These are phyloP conservation scores for Campoplex nolae DNA, from an alignment of 2,888 invertebrate genomes.

Conservation along the genomic window DNA sequence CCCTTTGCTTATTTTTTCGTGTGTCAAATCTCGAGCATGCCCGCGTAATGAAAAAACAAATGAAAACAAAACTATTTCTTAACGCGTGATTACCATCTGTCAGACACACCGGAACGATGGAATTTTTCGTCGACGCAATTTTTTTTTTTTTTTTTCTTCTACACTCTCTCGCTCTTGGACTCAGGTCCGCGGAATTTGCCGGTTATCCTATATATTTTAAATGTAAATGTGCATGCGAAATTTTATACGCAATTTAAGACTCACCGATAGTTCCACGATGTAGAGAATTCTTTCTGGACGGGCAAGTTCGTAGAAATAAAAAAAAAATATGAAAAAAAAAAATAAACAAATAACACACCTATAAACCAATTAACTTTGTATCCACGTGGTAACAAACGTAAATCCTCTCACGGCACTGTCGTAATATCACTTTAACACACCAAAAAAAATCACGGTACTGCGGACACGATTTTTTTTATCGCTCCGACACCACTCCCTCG, in stretches of 20 bases:
- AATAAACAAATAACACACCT: conserved; percentile 11
- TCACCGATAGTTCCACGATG: conserved; percentile 33
- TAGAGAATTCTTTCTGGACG: neutral
- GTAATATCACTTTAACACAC: conserved; percentile 21
- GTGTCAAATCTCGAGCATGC: conserved; percentile 27
- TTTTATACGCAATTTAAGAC: neutral
- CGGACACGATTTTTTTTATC: conserved; percentile 10
- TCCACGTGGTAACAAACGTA: conserved; percentile 43
- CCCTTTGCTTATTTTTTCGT: conserved; percentile 18
- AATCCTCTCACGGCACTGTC: conserved; percentile 17
- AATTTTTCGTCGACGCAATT: conserved; percentile 12
- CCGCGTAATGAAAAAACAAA: neutral
- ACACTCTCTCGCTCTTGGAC: neutral
- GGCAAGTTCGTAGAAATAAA: neutral
- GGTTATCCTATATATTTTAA: neutral
- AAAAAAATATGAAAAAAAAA: neutral
- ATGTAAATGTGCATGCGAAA: neutral
- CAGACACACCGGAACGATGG: conserved; percentile 26
- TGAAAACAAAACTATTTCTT: neutral
- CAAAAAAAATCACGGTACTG: conserved; percentile 20
- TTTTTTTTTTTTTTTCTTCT: neutral
- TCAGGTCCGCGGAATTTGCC: conserved; percentile 34
- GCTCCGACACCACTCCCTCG: conserved; percentile 42
- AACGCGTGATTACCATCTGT: conserved; percentile 45
- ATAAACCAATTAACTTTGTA: conserved; percentile 36